Percentiles rank a stretch among this genome's conserved stretches.
These are phyloP conservation scores for Stenichneumon culpator DNA, from an alignment of 2,888 invertebrate species.

Conservation along the genomic window DNA sequence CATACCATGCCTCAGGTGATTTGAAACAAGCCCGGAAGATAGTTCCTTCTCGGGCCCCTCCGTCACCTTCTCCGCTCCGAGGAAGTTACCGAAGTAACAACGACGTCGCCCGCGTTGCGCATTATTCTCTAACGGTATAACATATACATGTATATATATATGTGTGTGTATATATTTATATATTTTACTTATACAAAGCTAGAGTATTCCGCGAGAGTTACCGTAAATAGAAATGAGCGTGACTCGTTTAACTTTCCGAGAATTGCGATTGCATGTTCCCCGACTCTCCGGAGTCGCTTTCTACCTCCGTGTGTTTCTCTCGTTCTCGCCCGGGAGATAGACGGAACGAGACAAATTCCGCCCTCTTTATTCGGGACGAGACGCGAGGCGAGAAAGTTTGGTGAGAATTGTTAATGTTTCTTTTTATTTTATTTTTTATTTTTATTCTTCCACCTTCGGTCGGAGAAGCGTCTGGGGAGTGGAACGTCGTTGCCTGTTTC, in stretches of 20 bases:
- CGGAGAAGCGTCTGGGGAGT: neutral
- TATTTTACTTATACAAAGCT: conserved; percentile 1
- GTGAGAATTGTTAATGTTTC: conserved; percentile 42
- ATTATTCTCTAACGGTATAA: conserved; percentile 17
- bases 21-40: conserved; percentile 54
- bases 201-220: conserved; percentile 31
- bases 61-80: conserved; percentile 1
- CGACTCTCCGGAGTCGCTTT: conserved; percentile 36
- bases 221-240: conserved; percentile 65
- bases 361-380: conserved; percentile 28
- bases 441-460: neutral
- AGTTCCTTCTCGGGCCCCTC: neutral
- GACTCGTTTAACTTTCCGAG: conserved; percentile 63
- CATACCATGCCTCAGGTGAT: conserved; percentile 42
- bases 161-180: conserved; percentile 29
- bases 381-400: conserved; percentile 40
- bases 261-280: conserved; percentile 57
- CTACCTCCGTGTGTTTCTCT: conserved; percentile 38
- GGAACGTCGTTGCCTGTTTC: conserved; percentile 33
- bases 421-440: neutral
- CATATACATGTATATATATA: conserved; percentile 19
- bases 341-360: conserved; percentile 1
- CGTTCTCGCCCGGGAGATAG: conserved; percentile 36
- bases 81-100: conserved; percentile 44
- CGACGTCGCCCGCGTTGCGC: conserved; percentile 31